These are phyloP conservation scores for Dinomys branickii DNA, from an alignment of 2,113 vertebrate genomes.

Conservation along the genomic window DNA sequence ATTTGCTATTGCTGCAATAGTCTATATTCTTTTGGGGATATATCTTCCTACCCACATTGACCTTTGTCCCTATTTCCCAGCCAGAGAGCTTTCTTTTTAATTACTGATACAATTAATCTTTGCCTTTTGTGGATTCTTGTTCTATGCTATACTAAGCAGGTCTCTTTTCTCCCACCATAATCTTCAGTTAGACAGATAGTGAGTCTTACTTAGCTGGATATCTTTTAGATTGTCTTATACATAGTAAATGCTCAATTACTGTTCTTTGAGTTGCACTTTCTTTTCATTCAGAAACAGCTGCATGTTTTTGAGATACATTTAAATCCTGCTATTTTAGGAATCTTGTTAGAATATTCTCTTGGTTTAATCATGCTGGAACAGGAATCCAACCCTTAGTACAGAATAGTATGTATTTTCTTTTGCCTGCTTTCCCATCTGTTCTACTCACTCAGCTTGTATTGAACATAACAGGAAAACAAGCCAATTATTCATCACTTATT, in stretches of 20 bases:
- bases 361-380: background rate
- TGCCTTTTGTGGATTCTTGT: background rate
- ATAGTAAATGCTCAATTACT: background rate
- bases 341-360: conserved; percentile 34
- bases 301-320: conserved; percentile 8
- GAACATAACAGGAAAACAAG: background rate
- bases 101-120: background rate
- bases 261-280: background rate
- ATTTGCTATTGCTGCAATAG: background rate
- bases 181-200: background rate
- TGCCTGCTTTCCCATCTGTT: conserved; percentile 38
- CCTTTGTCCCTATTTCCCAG: background rate
- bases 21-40: background rate
- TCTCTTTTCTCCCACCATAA: background rate
- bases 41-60: background rate
- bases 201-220: background rate
- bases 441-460: background rate
- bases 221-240: background rate
- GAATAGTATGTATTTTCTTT: conserved; percentile 15
- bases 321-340: conserved; percentile 50
- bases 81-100: background rate
- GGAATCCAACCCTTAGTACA: background rate
- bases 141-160: background rate
- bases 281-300: conserved; percentile 59
- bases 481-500: conserved; percentile 32